Evolutionary conservation across 2,113 vertebrate genomes (phyloP), one percentile per base, ranked within the genome.

Genomic region (Gopherus flavomarginatus): DNA sequence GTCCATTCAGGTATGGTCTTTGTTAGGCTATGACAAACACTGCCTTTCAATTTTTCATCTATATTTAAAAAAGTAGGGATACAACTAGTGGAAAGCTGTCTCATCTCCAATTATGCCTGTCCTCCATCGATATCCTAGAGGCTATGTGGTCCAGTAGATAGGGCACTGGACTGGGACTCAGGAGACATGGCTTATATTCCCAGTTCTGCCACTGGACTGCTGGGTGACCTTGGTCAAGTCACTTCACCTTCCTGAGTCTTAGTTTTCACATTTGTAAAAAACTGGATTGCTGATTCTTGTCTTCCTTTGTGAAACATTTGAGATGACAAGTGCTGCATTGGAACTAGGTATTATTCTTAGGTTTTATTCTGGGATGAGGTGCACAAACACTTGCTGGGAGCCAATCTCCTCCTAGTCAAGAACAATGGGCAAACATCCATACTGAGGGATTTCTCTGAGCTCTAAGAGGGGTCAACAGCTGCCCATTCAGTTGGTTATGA

Each of bases 191-290:
- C 0, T 69, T 81, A 69, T 35, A 69, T 52, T 49, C n/a, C 11
- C 5, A 89, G 84, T 90, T 56, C 62, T 79, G 26, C 16, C 72
- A 4, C 42, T 93, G 89, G 50, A 69, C 7, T 86, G 88, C 42
- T 56, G 82, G 24, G n/a, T 83, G 57, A 85, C 27, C 52, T 91
- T 85, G 19, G 42, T 5, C 44, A 85, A 85, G 31, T 50, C 8
- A 47, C 1, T 44, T 83, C 0, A 0, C 3, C 54, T 2, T 83
- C 85, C 29, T 49, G 2, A 56, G 62, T 14, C 27, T 84, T 88
- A 5, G 88, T 90, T 94, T 85, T 9, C 22, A 56, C 17, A 27
- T 53, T 91, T 38, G 49, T 5, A 38, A 54, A 35, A 65, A n/a
- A 69, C 31, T 69, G 62, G 62, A 16, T 17, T n/a, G 75, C 17